These are phyloP conservation scores for Pangasius macronema DNA, from an alignment of 2,797 vertebrate species.

Conservation along the genomic window DNA sequence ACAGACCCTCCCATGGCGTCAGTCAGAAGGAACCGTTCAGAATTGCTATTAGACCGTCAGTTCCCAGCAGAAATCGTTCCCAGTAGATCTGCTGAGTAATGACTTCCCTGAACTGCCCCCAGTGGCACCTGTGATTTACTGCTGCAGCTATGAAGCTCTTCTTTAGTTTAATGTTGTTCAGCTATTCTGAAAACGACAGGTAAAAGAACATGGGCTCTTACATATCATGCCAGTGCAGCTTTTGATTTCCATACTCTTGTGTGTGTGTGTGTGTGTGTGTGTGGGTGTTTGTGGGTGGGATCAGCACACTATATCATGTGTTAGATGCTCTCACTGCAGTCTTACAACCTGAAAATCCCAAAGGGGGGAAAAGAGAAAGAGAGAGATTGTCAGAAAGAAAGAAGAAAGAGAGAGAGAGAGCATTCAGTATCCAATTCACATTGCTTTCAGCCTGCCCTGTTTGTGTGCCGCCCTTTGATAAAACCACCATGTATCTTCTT, in stretches of 20 bases:
- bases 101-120: constrained; percentile 26
- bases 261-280: constrained; percentile 8
- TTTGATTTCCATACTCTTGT: neutral
- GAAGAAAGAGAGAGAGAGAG: neutral
- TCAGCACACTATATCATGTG: constrained; percentile 47
- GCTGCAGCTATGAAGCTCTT: constrained; percentile 18
- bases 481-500: constrained; percentile 54
- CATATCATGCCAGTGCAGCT: constrained; percentile 19
- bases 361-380: neutral
- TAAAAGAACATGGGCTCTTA: neutral
- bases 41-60: constrained; percentile 24
- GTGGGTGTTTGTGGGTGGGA: constrained; percentile 35
- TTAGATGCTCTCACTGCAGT: constrained; percentile 45
- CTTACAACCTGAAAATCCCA: constrained; percentile 13
- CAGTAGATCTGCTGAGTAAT: constrained; percentile 43
- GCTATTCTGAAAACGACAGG: constrained; percentile 16
- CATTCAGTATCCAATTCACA: constrained; percentile 41
- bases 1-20: constrained; percentile 22
- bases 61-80: constrained; percentile 20
- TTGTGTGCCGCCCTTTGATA: constrained; percentile 53
- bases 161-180: constrained; percentile 32
- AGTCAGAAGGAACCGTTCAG: constrained; percentile 9
- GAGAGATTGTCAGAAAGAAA: neutral
- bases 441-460: constrained; percentile 44
- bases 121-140: constrained; percentile 12